phyloP scores from a whole-genome alignment of 2,888 invertebrate species.

The Ernsta delagoae region DNA sequence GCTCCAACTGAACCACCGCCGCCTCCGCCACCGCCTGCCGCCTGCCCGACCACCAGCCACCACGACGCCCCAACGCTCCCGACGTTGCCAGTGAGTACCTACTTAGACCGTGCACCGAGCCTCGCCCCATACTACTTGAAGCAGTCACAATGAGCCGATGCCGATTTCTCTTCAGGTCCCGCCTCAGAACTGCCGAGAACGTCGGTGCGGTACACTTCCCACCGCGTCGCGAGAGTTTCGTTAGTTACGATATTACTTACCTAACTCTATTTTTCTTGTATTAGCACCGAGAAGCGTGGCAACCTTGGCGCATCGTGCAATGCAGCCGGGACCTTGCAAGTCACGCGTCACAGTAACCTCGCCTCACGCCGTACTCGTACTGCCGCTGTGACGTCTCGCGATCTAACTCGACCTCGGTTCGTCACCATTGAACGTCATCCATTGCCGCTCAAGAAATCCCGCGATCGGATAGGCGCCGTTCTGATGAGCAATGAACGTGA shows the following conservation, averaged over 20 bases:
- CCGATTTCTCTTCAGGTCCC: constrained; percentile 72
- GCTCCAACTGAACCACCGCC: no score
- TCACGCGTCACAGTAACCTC: constrained; percentile 85
- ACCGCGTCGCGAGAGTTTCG: constrained; percentile 7
- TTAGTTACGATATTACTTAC: constrained; percentile 37
- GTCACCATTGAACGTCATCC: no score
- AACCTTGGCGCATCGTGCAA: constrained; percentile 85
- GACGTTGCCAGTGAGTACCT: constrained; percentile 48
- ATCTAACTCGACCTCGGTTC: no score
- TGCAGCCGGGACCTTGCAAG: constrained; percentile 85
- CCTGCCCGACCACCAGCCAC: constrained; percentile 43
- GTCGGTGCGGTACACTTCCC: constrained; percentile 6
- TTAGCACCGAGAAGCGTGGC: constrained; percentile 70
- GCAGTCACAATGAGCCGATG: constrained; percentile 59
- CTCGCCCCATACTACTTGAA: constrained; percentile 53
- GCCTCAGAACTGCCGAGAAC: constrained; percentile 20
- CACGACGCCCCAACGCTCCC: constrained; percentile 50
- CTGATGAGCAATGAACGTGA: constrained; percentile 32
- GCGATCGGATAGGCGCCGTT: no score
- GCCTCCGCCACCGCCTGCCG: constrained; percentile 46
- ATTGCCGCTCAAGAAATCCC: no score
- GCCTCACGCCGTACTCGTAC: no score
- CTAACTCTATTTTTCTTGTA: constrained; percentile 60
- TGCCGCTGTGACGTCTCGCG: no score
- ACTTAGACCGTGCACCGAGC: constrained; percentile 38